phyloP scores from a whole-genome alignment of 2,113 vertebrate species.

The Nymphicus hollandicus region DNA sequence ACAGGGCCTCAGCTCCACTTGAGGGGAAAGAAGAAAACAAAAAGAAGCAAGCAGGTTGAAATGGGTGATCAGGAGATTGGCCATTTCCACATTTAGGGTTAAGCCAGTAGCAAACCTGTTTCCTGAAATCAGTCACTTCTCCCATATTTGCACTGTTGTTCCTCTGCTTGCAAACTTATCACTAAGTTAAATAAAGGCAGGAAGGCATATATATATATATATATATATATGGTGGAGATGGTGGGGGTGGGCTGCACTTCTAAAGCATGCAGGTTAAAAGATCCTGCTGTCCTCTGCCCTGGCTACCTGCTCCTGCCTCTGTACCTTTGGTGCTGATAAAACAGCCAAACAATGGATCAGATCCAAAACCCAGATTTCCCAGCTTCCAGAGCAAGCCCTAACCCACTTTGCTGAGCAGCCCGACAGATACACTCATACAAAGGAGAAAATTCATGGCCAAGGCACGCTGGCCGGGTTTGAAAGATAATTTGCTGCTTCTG shows the following conservation, averaged over 20 bases:
- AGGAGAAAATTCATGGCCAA: background rate
- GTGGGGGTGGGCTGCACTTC: background rate
- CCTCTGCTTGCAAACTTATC: background rate
- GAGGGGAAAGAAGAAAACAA: background rate
- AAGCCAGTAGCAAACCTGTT: background rate
- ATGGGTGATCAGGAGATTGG: background rate
- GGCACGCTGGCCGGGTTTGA: background rate
- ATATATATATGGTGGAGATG: background rate
- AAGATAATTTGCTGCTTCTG: background rate
- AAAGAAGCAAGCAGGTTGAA: background rate
- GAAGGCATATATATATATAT: background rate
- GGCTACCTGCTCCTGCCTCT: background rate
- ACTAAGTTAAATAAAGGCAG: background rate
- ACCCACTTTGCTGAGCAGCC: background rate
- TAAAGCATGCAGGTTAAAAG: background rate
- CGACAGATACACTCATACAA: background rate
- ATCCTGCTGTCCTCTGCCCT: background rate
- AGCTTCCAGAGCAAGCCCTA: background rate
- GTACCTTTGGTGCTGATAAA: background rate
- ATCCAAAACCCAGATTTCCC: background rate
- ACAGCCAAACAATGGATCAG: background rate
- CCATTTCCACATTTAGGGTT: background rate
- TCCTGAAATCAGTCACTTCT: background rate
- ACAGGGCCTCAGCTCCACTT: background rate
- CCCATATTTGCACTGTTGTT: background rate